A percentile compares a stretch with the other conserved stretches of the same genome.
Conservation (phyloP, 2,797 vertebrate species). For the Fundulus diaphanus region DNA sequence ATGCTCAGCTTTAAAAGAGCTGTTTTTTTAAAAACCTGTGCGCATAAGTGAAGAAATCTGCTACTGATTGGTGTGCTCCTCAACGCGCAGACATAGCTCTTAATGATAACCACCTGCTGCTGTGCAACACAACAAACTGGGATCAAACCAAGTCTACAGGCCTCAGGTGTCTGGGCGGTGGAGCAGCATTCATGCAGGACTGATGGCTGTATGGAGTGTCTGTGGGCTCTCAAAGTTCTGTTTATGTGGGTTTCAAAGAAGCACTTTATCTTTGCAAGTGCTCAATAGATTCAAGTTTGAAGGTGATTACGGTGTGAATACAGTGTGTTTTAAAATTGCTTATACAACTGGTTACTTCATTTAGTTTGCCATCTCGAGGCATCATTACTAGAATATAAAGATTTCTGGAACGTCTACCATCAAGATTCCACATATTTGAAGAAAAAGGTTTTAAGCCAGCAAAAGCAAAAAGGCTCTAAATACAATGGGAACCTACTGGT, state of each 20-base stretch:
- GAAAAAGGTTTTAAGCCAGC: neutral
- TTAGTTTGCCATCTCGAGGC: too few relatives aligned
- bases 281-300: neutral
- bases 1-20: constrained; percentile 19
- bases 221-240: neutral
- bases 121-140: constrained; percentile 55
- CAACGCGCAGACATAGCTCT: constrained; percentile 21
- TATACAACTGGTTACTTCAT: neutral
- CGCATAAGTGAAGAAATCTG: constrained; percentile 41
- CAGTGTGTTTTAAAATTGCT: neutral
- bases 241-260: neutral
- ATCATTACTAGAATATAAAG: neutral
- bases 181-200: constrained; percentile 24
- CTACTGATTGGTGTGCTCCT: constrained; percentile 28
- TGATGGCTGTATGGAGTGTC: neutral
- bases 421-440: neutral
- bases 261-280: neutral
- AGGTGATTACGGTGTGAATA: neutral
- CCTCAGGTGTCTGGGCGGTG: constrained; percentile 34
- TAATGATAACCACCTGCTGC: constrained; percentile 50
- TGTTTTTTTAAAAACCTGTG: neutral
- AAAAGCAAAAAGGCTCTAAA: neutral
- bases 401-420: neutral
- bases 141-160: constrained; percentile 39
- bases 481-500: neutral